phyloP scores from a whole-genome alignment of 1,140 invertebrate species.

The Trichomalopsis sarcophagae region DNA sequence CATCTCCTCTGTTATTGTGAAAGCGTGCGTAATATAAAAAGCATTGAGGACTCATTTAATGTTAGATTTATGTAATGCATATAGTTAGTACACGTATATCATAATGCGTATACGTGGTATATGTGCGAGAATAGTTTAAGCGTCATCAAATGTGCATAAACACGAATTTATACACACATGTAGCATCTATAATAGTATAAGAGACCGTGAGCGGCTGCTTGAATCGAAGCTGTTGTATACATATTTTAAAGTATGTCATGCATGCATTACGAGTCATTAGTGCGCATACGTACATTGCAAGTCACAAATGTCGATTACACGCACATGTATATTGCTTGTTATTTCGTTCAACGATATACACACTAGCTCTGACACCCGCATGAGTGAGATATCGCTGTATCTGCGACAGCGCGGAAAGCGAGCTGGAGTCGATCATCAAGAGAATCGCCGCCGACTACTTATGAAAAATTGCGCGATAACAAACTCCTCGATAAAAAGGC shows the following conservation, averaged over 20 bases:
- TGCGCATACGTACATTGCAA: not conserved
- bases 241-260: constrained; percentile 33
- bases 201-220: constrained; percentile 1
- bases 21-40: constrained; percentile 66
- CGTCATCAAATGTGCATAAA: not conserved
- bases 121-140: not conserved
- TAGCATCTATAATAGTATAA: too few species aligned
- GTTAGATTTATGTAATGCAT: constrained; percentile 8
- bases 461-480: not conserved
- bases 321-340: constrained; percentile 21
- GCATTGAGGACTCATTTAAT: constrained; percentile 52
- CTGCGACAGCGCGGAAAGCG: constrained; percentile 15
- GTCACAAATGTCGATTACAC: constrained; percentile 27
- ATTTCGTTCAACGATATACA: constrained; percentile 31
- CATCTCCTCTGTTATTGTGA: constrained; percentile 68
- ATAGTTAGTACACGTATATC: not conserved
- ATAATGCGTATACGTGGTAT: not conserved
- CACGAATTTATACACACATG: not conserved
- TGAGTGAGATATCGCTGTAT: constrained; percentile 9
- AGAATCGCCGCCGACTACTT: too few species aligned
- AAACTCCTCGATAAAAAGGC: not conserved
- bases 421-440: not conserved
- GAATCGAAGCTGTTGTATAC: constrained; percentile 35
- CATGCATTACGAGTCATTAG: constrained; percentile 42
- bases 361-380: constrained; percentile 1